Evolutionary conservation across 2,888 invertebrate genomes (phyloP), one percentile per base, ranked within the genome.

Genomic region (Euzophera pinguis): DNA sequence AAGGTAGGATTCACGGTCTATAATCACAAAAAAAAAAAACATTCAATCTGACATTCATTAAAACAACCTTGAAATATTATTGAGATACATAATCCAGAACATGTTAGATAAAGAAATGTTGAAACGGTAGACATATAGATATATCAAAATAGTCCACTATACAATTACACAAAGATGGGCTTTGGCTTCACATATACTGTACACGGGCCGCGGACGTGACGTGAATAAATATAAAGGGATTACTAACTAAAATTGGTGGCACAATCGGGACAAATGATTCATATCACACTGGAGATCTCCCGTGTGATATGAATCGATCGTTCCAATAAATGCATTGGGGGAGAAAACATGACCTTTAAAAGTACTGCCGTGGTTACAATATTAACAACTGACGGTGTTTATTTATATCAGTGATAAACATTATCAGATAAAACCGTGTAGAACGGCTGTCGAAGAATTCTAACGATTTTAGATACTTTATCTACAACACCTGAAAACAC

Each of bases 201-300:
- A 32, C 32, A 8, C 32, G 32, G 22, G 32, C 8, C 6, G 10
- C 13, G 16, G 45, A 45, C 45, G 32, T 45, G 45, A 9, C 14
- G 14, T 32, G 45, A 2, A 45, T 45, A n/a, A 45, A 32, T 45
- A 45, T 34, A 32, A 34, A 16, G 32, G 45, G 45, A 45, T 45
- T 34, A 43, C 16, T 7, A 32, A 10, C 45, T 45, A 45, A 45
- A 1, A 6, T 9, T 10, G 45, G 14, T 12, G 43, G 29, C 32
- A 32, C 42, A 45, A 29, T 32, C 13, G 13, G 27, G 45, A 32
- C 29, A 45, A 45, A 45, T 45, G 14, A 32, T 16, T 32, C 32
- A 8, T 32, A 45, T 45, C 45, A 32, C 45, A 32, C 32, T 13
- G 32, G 32, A 45, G 45, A 29, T 29, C 43, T 32, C n/a, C n/a